Base-by-base conservation (phyloP, 2,797 vertebrate genomes). In the Scolopax bukidnonensis region DNA sequence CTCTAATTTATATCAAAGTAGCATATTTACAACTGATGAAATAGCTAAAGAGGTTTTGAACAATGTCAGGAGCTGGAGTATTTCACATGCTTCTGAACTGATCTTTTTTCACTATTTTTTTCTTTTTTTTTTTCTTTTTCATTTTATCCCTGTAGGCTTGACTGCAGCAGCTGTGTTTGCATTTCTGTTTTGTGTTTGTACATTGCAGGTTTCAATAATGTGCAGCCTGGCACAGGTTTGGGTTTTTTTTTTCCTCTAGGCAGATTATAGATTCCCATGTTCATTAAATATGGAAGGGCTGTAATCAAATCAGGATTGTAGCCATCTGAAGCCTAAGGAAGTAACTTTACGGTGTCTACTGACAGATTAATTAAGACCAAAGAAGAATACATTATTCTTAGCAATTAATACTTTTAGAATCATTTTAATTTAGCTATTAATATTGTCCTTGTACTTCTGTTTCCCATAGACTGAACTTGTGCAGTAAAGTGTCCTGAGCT, bases 111-210 rank as follows among this genome's bases (percentile, higher is more conserved):
- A 2, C 6, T 28, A n/a, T 82, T 41, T 69, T 24, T 38, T 25
- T 43, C 41, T 18, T 23, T 17, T 27, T 74, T 59, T 32, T 28
- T 12, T 16, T 21, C 40, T 25, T 38, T 19, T 33, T 48, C 57
- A 71, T 71, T 83, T 50, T 11, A 95, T 92, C 87, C 74, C 73
- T 79, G 9, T 86, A 83, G 47, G 45, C 65, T 96, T 96, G 92
- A 53, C 78, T 87, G 9, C 53, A 84, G 87, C 91, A 96, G 70
- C 88, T 84, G 85, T 96, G 76, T 97, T 98, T 97, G 91, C 64
- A 84, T 95, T 97, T 97, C 92, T 96, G 53, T 92, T 96, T 96
- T 95, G 71, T 97, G 76, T 97, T 95, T 97, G 67, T 96, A 73
- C 74, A 75, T 96, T 96, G 40, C 78, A 85, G 53, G 82, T 95